Evolutionary conservation across 2,888 invertebrate species (phyloP).

Genomic region (Brenthis ino): DNA sequence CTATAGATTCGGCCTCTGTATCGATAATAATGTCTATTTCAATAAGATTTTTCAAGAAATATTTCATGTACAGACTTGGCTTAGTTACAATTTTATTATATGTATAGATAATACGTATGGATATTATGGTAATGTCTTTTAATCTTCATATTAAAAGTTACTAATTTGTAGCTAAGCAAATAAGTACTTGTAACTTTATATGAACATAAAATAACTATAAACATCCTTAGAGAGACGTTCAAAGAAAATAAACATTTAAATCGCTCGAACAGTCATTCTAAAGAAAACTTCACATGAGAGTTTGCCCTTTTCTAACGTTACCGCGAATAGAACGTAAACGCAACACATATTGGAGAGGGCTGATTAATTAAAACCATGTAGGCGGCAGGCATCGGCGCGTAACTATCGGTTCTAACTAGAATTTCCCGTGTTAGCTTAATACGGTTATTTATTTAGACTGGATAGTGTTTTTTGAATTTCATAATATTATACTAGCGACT

Average conservation of each 20-base stretch:
- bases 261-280: not conserved
- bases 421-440: conserved; percentile 25
- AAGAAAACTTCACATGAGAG: conserved; percentile 6
- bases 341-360: conserved; percentile 19
- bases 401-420: conserved; percentile 49
- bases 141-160: not conserved
- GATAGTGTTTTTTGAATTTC: conserved; percentile 2
- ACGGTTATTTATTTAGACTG: conserved; percentile 3
- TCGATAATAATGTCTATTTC: no score
- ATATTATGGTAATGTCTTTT: no score
- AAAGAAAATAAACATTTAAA: conserved; percentile 5
- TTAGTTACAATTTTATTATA: no score
- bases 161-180: conserved; percentile 4
- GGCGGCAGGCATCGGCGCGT: conserved; percentile 52
- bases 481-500: not conserved
- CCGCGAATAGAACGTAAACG: conserved; percentile 16
- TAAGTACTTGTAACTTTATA: not conserved
- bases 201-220: not conserved
- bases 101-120: no score
- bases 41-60: no score
- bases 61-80: no score
- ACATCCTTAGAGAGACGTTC: conserved; percentile 1
- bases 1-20: no score
- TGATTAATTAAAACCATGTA: conserved; percentile 55
- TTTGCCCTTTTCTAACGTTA: conserved; percentile 1